phyloP scores from a whole-genome alignment of 2,888 invertebrate genomes.

The Diarsia dahlii region DNA sequence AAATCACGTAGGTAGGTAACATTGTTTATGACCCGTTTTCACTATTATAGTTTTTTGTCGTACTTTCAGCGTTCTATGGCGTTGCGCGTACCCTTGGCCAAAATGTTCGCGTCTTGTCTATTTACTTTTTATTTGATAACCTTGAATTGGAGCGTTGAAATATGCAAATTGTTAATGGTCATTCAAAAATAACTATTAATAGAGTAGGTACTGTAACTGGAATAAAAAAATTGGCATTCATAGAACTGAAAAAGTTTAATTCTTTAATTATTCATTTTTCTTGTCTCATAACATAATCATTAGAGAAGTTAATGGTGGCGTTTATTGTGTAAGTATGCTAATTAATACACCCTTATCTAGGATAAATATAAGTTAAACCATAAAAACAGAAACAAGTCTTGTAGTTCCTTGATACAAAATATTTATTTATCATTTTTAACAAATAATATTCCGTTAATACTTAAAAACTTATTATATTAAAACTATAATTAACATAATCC shows the following conservation, averaged over 20 bases:
- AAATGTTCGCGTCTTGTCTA: slow-evolving; percentile 46
- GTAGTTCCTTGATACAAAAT: neutral
- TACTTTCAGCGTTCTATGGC: slow-evolving; percentile 40
- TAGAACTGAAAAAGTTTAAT: neutral
- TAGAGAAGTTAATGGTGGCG: neutral
- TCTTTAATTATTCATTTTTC: neutral
- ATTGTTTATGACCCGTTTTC: slow-evolving; percentile 21
- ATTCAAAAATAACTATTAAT: slow-evolving; percentile 6
- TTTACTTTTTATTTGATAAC: slow-evolving; percentile 42
- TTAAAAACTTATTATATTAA: neutral
- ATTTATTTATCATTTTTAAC: slow-evolving; percentile 12
- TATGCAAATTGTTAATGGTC: slow-evolving; percentile 17
- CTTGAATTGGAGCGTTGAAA: slow-evolving; percentile 43
- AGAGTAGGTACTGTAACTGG: neutral
- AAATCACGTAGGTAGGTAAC: slow-evolving; percentile 34
- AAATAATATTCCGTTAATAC: neutral
- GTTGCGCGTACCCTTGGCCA: slow-evolving; percentile 54
- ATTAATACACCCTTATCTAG: neutral
- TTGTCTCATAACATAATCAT: neutral
- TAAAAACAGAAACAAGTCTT: neutral
- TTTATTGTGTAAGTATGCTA: neutral
- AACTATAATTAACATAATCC: slow-evolving; percentile 31
- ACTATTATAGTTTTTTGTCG: slow-evolving; percentile 52
- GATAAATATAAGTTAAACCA: neutral
- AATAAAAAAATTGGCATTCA: slow-evolving; percentile 7